Conservation (phyloP, 2,888 invertebrate genomes). For the Carterocephalus palaemon region DNA sequence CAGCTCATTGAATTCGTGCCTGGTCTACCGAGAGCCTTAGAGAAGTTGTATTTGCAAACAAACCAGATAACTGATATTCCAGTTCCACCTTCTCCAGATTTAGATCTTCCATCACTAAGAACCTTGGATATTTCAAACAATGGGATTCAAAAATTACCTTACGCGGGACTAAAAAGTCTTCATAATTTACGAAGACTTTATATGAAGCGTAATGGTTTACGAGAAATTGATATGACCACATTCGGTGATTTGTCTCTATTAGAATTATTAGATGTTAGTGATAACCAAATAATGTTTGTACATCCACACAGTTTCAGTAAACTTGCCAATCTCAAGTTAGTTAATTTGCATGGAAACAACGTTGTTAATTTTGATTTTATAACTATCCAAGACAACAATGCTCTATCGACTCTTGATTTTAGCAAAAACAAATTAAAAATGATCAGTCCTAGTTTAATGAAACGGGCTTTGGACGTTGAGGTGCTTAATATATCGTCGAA, state of each 20-base stretch:
- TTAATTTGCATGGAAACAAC: constrained; percentile 87
- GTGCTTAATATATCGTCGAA: constrained; percentile 89
- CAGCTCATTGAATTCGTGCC: constrained; percentile 86
- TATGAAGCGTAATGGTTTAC: constrained; percentile 85
- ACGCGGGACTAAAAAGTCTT: constrained; percentile 81
- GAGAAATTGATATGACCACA: constrained; percentile 82
- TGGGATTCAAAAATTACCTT: constrained; percentile 83
- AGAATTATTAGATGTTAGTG: constrained; percentile 85
- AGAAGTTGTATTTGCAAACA: constrained; percentile 84
- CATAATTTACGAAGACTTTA: constrained; percentile 83
- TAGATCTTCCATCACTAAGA: constrained; percentile 85
- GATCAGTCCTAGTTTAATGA: constrained; percentile 81
- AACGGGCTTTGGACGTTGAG: constrained; percentile 82
- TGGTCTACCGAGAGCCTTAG: constrained; percentile 86
- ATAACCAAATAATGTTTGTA: constrained; percentile 84
- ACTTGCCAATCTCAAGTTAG: constrained; percentile 81
- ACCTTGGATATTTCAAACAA: constrained; percentile 87
- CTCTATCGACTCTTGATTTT: constrained; percentile 83
- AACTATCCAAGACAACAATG: constrained; percentile 82
- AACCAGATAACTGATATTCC: constrained; percentile 86
- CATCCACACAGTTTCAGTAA: constrained; percentile 82
- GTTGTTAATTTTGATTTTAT: constrained; percentile 84
- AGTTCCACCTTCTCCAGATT: constrained; percentile 80
- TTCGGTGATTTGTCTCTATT: constrained; percentile 84
- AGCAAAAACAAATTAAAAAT: constrained; percentile 86